These are phyloP conservation scores for Scaptomyza graminum DNA, from an alignment of 1,140 invertebrate genomes.

Conservation along the genomic window DNA sequence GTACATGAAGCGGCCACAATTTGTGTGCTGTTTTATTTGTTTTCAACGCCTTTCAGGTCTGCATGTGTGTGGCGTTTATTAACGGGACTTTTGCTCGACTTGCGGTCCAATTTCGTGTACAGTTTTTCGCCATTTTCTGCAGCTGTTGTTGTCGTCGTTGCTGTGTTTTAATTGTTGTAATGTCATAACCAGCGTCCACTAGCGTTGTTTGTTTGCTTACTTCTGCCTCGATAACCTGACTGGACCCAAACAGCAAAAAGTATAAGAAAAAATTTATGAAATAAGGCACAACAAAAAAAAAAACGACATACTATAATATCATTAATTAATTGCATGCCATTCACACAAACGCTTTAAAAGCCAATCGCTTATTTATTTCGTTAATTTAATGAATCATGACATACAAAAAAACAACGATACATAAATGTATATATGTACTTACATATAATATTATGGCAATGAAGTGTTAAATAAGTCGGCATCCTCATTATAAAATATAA, in stretches of 20 bases:
- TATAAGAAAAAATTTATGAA: slow-evolving; percentile 5
- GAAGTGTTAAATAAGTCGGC: slow-evolving; percentile 21
- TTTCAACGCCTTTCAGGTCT: neutral
- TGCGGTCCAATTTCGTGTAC: slow-evolving; percentile 37
- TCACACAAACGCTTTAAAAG: slow-evolving; percentile 50
- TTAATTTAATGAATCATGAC: slow-evolving; percentile 21
- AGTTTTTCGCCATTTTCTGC: slow-evolving; percentile 27
- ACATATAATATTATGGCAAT: slow-evolving; percentile 4
- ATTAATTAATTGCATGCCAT: slow-evolving; percentile 58
- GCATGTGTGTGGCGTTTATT: slow-evolving; percentile 28
- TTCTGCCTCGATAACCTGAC: neutral
- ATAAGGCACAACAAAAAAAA: slow-evolving; percentile 8
- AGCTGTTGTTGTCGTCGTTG: slow-evolving; percentile 15
- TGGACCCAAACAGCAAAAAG: slow-evolving; percentile 10
- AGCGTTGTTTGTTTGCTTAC: slow-evolving; percentile 8
- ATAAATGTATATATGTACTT: too few species aligned
- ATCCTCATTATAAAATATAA: neutral
- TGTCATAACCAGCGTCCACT: slow-evolving; percentile 23
- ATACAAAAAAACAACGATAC: neutral
- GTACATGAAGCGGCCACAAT: neutral
- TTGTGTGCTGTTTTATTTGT: slow-evolving; percentile 10
- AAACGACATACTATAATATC: slow-evolving; percentile 28
- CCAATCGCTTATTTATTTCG: slow-evolving; percentile 49
- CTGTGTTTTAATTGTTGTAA: neutral
- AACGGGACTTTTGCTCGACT: slow-evolving; percentile 41